phyloP scores from a whole-genome alignment of 2,797 vertebrate species.

The Helarctos malayanus region DNA sequence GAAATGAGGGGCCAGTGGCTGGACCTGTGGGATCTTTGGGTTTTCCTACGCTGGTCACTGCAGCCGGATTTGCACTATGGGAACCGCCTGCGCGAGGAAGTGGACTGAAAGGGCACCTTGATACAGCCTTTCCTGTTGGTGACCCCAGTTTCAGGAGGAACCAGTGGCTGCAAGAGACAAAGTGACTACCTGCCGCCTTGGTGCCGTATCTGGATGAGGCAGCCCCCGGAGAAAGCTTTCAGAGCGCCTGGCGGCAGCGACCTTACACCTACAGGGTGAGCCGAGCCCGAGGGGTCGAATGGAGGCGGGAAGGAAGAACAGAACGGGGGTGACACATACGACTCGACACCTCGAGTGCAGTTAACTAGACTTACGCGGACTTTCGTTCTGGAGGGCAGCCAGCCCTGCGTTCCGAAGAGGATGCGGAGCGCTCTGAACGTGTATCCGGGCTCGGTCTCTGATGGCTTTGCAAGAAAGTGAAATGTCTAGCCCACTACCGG shows the following conservation, averaged over 20 bases:
- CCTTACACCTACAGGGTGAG: not conserved
- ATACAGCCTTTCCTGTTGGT: not conserved
- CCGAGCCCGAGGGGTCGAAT: not conserved
- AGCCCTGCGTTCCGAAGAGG: not conserved
- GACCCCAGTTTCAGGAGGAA: not conserved
- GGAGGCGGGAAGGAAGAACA: not conserved
- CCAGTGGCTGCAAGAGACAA: not conserved
- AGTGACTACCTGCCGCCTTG: not conserved
- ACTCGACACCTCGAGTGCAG: not conserved
- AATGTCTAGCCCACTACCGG: not conserved
- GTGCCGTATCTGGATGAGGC: not conserved
- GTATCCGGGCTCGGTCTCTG: not conserved
- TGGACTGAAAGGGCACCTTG: not conserved
- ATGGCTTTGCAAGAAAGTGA: not conserved
- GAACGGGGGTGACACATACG: not conserved
- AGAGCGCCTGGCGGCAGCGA: not conserved
- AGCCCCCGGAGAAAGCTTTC: not conserved
- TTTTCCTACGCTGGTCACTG: conserved; percentile 56
- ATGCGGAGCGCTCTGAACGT: not conserved
- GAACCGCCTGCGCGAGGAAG: not conserved
- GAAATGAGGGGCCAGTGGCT: conserved; percentile 11
- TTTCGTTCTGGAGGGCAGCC: not conserved
- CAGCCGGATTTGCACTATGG: not conserved
- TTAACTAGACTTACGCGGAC: not conserved
- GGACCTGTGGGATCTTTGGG: conserved; percentile 76